Conservation (phyloP, 2,113 vertebrate genomes). For the Jacana jacana region DNA sequence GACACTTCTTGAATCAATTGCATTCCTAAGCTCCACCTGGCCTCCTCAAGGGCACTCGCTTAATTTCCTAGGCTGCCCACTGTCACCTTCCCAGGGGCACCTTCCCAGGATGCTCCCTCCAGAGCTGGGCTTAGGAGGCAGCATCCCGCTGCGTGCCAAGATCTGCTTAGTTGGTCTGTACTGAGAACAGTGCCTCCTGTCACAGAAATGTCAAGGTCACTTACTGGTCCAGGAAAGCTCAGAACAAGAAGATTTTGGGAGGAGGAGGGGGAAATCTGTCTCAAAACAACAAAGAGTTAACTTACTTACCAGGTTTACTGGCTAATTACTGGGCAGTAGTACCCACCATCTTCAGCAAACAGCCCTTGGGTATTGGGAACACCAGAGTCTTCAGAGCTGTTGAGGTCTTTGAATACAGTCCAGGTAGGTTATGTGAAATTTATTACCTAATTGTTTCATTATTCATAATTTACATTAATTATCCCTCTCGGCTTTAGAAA, state of each 20-base stretch:
- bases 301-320: not conserved
- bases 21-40: not conserved
- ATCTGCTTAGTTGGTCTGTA: not conserved
- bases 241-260: not conserved
- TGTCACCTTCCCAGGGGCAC: not conserved
- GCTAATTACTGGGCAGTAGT: not conserved
- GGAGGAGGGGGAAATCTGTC: not conserved
- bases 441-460: not conserved
- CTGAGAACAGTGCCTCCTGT: fast-evolving
- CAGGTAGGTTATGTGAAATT: not conserved
- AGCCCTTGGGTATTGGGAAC: not conserved
- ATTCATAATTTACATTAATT: not conserved
- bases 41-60: not conserved
- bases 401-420: not conserved
- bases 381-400: not conserved
- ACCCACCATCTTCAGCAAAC: not conserved
- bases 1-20: not conserved
- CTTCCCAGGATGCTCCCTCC: fast-evolving
- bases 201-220: not conserved
- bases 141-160: fast-evolving
- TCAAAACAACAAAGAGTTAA: not conserved
- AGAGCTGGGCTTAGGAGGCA: fast-evolving
- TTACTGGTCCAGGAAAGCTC: not conserved
- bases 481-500: not conserved
- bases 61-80: not conserved